Percentiles rank a stretch among this genome's conserved stretches.
phyloP scores from a whole-genome alignment of 1,140 invertebrate species.

The Cydia amplana region DNA sequence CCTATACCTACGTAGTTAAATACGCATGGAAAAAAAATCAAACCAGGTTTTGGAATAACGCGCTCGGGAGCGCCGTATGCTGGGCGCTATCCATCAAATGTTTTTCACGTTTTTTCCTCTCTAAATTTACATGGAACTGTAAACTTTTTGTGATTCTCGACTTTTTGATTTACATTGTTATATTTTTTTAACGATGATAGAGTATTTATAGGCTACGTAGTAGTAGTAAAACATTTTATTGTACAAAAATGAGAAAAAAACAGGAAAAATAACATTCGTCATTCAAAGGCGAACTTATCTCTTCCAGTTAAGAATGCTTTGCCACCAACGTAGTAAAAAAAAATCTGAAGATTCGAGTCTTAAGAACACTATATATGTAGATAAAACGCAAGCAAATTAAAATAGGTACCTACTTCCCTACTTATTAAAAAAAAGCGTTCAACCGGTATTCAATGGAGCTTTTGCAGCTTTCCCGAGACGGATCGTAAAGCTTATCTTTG shows the following conservation, averaged over 20 bases:
- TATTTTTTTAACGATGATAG: no score
- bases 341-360: neutral
- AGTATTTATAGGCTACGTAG: no score
- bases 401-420: neutral
- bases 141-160: neutral
- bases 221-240: no score
- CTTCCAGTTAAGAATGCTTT: no score
- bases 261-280: no score
- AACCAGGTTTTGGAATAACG: neutral
- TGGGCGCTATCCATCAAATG: slow-evolving; percentile 6
- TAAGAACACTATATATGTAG: no score
- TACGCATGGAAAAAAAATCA: neutral
- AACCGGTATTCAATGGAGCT: slow-evolving; percentile 16
- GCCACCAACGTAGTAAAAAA: no score
- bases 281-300: no score
- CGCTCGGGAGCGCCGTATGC: neutral
- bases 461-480: slow-evolving; percentile 25
- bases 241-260: no score
- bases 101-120: neutral
- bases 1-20: no score
- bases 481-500: slow-evolving; percentile 32
- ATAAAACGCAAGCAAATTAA: neutral
- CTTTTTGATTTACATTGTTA: neutral
- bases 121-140: neutral
- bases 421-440: slow-evolving; percentile 8